A percentile compares a stretch with the other conserved stretches of the same genome.
phyloP scores from a whole-genome alignment of 2,113 vertebrate species.

The Mormyrus iriodes region DNA sequence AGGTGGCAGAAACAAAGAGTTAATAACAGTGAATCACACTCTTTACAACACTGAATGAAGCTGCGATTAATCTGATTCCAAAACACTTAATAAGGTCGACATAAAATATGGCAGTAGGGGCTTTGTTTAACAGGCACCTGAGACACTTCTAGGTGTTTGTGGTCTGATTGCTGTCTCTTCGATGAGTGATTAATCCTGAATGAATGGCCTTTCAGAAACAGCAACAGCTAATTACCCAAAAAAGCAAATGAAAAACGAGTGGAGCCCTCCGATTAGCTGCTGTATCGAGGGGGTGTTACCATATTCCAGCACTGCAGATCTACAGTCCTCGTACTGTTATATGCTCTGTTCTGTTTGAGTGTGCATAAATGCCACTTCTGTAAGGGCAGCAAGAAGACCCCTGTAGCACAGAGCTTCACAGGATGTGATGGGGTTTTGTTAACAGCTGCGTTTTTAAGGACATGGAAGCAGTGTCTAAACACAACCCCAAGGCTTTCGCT shows the following conservation, averaged over 20 bases:
- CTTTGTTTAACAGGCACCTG: slow-evolving; percentile 24
- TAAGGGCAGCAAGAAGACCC: not conserved
- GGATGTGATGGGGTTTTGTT: not conserved
- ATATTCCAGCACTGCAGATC: not conserved
- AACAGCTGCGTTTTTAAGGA: not conserved
- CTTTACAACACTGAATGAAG: slow-evolving; percentile 19
- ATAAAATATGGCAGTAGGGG: slow-evolving; percentile 16
- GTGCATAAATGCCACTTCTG: not conserved
- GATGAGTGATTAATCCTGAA: slow-evolving; percentile 28
- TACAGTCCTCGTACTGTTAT: not conserved
- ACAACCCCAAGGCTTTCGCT: not conserved
- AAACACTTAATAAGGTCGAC: slow-evolving; percentile 28
- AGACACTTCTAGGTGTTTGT: slow-evolving; percentile 27
- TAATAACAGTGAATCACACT: slow-evolving; percentile 9
- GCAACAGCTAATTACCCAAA: not conserved
- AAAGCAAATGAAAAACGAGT: not conserved
- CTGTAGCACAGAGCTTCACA: not conserved
- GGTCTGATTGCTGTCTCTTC: slow-evolving; percentile 27
- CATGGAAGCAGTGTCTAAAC: not conserved
- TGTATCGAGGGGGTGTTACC: not conserved
- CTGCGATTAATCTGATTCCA: slow-evolving; percentile 27
- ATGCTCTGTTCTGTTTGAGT: not conserved
- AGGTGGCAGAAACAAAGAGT: not conserved
- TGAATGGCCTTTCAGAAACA: slow-evolving; percentile 18
- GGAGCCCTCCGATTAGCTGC: not conserved